Base-by-base conservation (phyloP, 2,888 invertebrate species). In the Tanypteryx hageni region DNA sequence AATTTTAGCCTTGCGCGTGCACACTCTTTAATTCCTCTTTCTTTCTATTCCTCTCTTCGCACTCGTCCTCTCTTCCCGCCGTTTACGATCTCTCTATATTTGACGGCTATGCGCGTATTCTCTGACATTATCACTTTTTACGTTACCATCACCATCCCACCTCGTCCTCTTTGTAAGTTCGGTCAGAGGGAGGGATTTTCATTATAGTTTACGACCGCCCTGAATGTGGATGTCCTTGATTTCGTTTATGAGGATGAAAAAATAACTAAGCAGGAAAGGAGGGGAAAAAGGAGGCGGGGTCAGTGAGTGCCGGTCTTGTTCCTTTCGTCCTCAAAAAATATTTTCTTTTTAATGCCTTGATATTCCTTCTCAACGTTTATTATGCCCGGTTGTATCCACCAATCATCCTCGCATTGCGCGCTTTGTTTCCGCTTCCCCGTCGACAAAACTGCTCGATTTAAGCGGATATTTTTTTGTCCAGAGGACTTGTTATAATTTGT, bases 111-210 rank as follows among this genome's bases (percentile, higher is more conserved):
- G n/a, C 68, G 76, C 76, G 76, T 76, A 76, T 27, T 76, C 27
- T 76, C 27, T 22, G 76, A 22, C 76, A 76, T 76, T 76, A 76
- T 76, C 76, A 27, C 76, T 76, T 76, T 76, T 76, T 76, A 76
- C 76, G 76, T 13, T 27, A 64, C 64, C 18, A 0, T 18, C 68
- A 0, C 68, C n/a, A 18, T 18, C 44, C 68, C 76, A 13, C 76
- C 5, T 4, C 68, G n/a, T 76, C 27, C 27, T 44, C 76, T 76
- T 76, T 76, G 22, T 76, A 76, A 76, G 76, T 76, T 27, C 1
- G 44, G 76, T 76, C 22, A 76, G 68, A 10, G 68, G 76, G 22
- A 27, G 76, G 76, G 76, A 11, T 27, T 76, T 76, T 76, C 76
- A 76, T 76, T 76, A 76, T 76, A 27, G 22, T 76, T 76, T 76